phyloP scores from a whole-genome alignment of 2,888 invertebrate genomes.

The Plusia festucae region DNA sequence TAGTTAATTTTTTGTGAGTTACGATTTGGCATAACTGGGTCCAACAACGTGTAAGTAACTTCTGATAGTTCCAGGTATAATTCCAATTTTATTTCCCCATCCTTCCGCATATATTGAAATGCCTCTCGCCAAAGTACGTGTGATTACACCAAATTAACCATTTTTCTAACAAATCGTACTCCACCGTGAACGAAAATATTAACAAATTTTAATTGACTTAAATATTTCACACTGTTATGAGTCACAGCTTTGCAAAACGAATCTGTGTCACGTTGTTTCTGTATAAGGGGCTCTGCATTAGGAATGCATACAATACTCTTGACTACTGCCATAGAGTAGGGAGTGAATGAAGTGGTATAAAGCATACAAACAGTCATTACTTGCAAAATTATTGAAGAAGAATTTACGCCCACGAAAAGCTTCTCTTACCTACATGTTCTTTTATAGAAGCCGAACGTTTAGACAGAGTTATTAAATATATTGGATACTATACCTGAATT shows the following conservation, averaged over 20 bases:
- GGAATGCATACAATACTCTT: constrained; percentile 54
- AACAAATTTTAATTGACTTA: constrained; percentile 51
- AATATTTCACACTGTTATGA: constrained; percentile 52
- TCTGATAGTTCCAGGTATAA: too few relatives aligned
- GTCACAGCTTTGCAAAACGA: constrained; percentile 53
- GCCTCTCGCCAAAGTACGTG: not conserved
- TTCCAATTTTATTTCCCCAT: too few relatives aligned
- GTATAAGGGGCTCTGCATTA: constrained; percentile 57
- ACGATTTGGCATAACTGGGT: too few relatives aligned
- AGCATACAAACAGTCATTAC: not conserved
- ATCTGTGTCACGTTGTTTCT: constrained; percentile 61
- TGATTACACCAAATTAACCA: not conserved
- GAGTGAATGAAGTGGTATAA: constrained; percentile 18
- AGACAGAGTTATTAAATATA: too few relatives aligned
- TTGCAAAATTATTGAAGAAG: not conserved
- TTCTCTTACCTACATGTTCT: not conserved
- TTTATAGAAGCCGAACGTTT: too few relatives aligned
- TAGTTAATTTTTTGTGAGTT: too few relatives aligned
- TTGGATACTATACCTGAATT: too few relatives aligned
- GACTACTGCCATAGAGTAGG: constrained; percentile 13
- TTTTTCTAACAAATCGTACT: not conserved
- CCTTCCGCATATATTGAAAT: not conserved
- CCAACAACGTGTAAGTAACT: too few relatives aligned
- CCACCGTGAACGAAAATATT: constrained; percentile 28
- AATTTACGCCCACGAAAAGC: not conserved